A percentile compares a stretch with the other conserved stretches of the same genome.
Evolutionary conservation across 37 sponge, comb jelly and placozoan genomes (phyloP).

Genomic region (Cladorhizidae sp.): DNA sequence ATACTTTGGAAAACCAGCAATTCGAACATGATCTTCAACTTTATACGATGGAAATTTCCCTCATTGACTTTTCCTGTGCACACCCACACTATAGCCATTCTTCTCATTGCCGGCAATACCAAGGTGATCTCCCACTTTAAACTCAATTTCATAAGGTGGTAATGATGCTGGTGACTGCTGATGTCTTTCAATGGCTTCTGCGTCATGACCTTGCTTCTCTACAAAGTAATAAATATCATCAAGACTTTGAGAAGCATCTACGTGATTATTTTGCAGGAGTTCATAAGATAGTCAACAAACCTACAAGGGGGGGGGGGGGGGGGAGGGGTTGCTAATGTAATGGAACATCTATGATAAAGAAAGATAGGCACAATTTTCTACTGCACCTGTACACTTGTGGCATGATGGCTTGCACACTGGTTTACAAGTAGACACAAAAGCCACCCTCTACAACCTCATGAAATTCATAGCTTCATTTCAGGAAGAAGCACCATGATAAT

Average conservation of each 20-base stretch:
- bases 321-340: no score
- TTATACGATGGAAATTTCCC: slow-evolving; percentile 77
- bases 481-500: no score
- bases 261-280: slow-evolving; percentile 79
- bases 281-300: slow-evolving; percentile 85
- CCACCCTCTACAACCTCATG: no score
- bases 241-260: slow-evolving; percentile 75
- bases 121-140: slow-evolving; percentile 67
- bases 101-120: slow-evolving; percentile 79
- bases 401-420: no score
- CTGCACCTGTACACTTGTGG: no score
- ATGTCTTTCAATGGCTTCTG: slow-evolving; percentile 7
- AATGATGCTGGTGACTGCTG: neutral
- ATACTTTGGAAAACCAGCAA: slow-evolving; percentile 69
- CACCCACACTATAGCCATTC: slow-evolving; percentile 70
- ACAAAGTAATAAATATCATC: slow-evolving; percentile 91
- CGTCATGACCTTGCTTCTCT: slow-evolving; percentile 68
- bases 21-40: slow-evolving; percentile 56
- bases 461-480: no score
- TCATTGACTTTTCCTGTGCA: slow-evolving; percentile 2
- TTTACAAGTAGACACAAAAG: no score
- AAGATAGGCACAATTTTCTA: no score
- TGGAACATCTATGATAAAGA: no score
- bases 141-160: slow-evolving; percentile 16
- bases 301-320: slow-evolving; percentile 15